Percentiles rank a stretch among this genome's conserved stretches.
Evolutionary conservation across 2,797 vertebrate species (phyloP).

Genomic region (Bufotes viridis): DNA sequence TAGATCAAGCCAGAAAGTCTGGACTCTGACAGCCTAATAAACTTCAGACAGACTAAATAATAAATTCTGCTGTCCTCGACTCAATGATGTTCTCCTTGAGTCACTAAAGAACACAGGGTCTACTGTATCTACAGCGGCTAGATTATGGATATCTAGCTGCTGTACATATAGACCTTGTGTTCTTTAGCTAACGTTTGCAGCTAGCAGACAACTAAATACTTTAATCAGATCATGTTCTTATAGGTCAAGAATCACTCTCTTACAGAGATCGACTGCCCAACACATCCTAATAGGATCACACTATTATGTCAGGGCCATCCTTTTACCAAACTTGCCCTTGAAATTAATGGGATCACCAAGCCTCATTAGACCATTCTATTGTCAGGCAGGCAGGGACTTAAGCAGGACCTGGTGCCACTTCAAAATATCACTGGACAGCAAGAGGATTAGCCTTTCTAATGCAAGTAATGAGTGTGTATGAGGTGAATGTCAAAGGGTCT

Average conservation of each 20-base stretch:
- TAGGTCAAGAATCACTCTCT: slow-evolving; percentile 49
- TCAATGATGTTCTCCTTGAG: background rate
- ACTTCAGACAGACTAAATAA: slow-evolving; percentile 12
- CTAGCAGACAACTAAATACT: slow-evolving; percentile 46
- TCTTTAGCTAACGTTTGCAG: background rate
- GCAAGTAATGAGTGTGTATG: background rate
- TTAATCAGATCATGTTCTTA: slow-evolving; percentile 57
- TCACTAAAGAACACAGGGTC: background rate
- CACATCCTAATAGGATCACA: slow-evolving; percentile 51
- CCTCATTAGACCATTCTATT: background rate
- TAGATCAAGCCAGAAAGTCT: slow-evolving; percentile 11
- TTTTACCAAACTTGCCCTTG: slow-evolving; percentile 22
- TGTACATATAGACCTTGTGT: too few relatives aligned
- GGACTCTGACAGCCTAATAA: slow-evolving; percentile 9
- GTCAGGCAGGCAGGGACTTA: background rate
- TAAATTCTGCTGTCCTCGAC: background rate
- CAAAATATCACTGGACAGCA: background rate
- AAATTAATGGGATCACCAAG: slow-evolving; percentile 36
- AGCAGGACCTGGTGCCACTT: slow-evolving; percentile 2
- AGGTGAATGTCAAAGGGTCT: background rate
- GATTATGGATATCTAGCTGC: too few relatives aligned
- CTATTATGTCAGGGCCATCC: slow-evolving; percentile 41
- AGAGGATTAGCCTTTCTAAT: slow-evolving; percentile 19
- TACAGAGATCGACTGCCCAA: slow-evolving; percentile 35
- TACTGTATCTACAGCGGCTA: background rate